phyloP scores from a whole-genome alignment of 92 coral and sea anemone genomes.

The Hydrozoanthus gracilis region DNA sequence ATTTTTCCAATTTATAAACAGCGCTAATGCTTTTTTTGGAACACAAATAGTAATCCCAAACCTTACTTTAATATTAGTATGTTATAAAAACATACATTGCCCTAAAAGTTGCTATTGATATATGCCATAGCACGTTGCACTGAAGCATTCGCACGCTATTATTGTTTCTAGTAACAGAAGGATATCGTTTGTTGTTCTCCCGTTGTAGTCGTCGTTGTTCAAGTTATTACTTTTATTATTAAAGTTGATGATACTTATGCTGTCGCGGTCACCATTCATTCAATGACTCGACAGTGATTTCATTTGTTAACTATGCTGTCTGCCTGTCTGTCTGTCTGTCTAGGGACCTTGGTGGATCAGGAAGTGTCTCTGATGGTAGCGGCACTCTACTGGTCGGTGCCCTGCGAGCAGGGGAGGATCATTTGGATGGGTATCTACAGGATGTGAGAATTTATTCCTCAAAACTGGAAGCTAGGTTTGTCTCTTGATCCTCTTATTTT shows the following conservation, averaged over 20 bases:
- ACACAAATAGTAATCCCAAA: too few relatives aligned
- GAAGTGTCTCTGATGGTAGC: slow-evolving; percentile 50
- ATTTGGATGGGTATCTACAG: slow-evolving; percentile 86
- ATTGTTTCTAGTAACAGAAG: too few relatives aligned
- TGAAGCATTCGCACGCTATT: too few relatives aligned
- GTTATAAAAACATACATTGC: too few relatives aligned
- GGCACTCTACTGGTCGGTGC: slow-evolving; percentile 75
- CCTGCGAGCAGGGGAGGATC: slow-evolving; percentile 53
- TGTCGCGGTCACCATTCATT: background rate
- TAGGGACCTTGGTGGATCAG: slow-evolving; percentile 58
- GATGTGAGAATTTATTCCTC: slow-evolving; percentile 83
- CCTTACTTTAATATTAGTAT: too few relatives aligned
- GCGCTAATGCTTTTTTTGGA: too few relatives aligned
- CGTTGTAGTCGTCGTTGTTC: too few relatives aligned
- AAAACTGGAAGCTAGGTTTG: slow-evolving; percentile 75
- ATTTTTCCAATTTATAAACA: too few relatives aligned
- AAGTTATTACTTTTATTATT: too few relatives aligned
- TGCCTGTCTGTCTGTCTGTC: background rate
- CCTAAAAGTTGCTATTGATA: too few relatives aligned
- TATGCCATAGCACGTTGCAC: too few relatives aligned
- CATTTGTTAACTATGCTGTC: background rate
- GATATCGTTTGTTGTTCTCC: too few relatives aligned
- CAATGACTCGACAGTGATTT: background rate
- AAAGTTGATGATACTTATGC: background rate
- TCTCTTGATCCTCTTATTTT: background rate